Evolutionary conservation across 2,888 invertebrate species (phyloP), one percentile per base, ranked within the genome.

Genomic region (Phyto melanocephala): DNA sequence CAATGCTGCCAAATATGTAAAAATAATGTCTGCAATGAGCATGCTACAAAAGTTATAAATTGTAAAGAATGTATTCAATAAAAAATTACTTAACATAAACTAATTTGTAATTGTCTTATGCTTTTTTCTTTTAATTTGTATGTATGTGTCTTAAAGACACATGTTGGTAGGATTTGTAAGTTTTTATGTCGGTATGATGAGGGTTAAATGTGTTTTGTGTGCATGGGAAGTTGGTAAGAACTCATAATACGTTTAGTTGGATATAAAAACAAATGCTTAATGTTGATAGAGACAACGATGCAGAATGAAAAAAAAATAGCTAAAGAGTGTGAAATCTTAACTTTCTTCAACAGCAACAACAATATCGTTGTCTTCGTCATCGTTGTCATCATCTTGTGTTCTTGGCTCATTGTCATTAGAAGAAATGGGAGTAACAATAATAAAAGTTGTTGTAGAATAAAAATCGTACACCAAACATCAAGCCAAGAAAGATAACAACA

Each of bases 261-360:
- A 78, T 78, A 81, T 77, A 81, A 81, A 81, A 81, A 78, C 77
- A 78, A 81, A 78, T 81, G 68, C 72, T 68, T 62, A 56, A 81
- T 78, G 74, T 77, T 74, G 81, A 72, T 67, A 81, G 40, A 68
- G 54, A 77, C 68, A 70, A 77, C 54, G n/a, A 17, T 35, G 28
- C 6, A 13, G 37, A 7, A 11, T 15, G 15, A 22, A n/a, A 3
- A 42, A 13, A 50, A 7, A 37, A 52, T 1, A 47, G 40, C 42
- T 56, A 42, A 52, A 62, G 42, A 68, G 33, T 68, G 76, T 58
- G 60, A 77, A 77, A 77, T 52, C 60, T 68, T 60, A 17, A 68
- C 35, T 75, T 75, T 63, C 74, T 65, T 75, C 11, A 50, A 60
- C 58, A 58, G 50, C 65, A 65, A 37, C n/a, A 11, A 20, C 72